Evolutionary conservation across 2,797 vertebrate species (phyloP), one percentile per base, ranked within the genome.

Genomic region (Tarsius wallacei): DNA sequence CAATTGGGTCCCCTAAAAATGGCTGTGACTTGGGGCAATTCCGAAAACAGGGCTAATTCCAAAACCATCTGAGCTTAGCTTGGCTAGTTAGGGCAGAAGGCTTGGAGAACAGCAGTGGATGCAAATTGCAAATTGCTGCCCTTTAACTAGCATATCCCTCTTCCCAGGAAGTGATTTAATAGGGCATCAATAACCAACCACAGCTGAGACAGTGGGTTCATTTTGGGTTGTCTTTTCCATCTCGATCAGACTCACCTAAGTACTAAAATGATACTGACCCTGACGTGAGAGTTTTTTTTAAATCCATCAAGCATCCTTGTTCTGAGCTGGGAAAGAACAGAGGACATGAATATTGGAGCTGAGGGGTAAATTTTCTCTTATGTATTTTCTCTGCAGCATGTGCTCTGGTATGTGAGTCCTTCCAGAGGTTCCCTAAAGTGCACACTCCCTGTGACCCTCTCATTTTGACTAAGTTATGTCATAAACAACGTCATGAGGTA

Each of bases 101-200:
- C 64, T 47, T 83, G 17, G 16, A 71, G 57, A 66, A 53, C 9
- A 92, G 22, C 7, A 47, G 33, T 47, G 28, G 68, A 66, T 42
- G 63, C 16, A 42, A 81, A 33, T 7, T n/a, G 8, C 7, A 42
- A 81, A 33, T 7, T n/a, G 8, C 7, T 53, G 5, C 61, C 24
- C 17, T 80, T 33, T 42, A 16, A 57, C 7, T 61, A 71, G 13
- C 12, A 64, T 8, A 81, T 19, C 5, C 1, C 19, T 61, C 6
- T 87, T 85, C 55, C 0, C 5, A 61, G 33, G 16, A 88, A 78
- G 55, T 55, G 76, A 74, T 73, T 96, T 78, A 93, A 85, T 59
- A 26, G 53, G 33, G n/a, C 57, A 57, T 31, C 51, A 83, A 53
- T 36, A 80, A 55, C 14, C 24, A 47, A 55, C 14, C 24, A 47